These are phyloP conservation scores for Mnemiopsis leidyi DNA, from an alignment of 37 sponge, comb jelly and placozoan genomes.

Conservation along the genomic window DNA sequence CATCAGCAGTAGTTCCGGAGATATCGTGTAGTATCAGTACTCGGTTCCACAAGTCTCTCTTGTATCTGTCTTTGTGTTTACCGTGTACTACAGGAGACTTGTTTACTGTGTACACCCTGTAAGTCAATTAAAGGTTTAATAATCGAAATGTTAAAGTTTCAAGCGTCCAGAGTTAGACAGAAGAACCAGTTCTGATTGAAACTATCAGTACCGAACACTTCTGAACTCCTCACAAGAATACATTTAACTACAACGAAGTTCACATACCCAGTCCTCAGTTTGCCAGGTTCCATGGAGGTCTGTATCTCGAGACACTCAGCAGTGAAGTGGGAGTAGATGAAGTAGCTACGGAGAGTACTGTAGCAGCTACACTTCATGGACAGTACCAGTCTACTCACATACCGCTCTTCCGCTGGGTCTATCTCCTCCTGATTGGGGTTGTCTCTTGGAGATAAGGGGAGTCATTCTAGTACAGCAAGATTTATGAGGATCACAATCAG, in stretches of 20 bases:
- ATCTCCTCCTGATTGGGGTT: conserved; percentile 10
- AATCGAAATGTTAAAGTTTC: no score
- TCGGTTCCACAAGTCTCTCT: conserved; percentile 51
- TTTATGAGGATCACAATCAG: no score
- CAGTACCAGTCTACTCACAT: conserved; percentile 33
- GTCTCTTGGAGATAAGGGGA: no score
- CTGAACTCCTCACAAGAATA: no score
- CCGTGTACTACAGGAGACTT: conserved; percentile 38
- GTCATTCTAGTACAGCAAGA: no score
- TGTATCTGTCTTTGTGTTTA: conserved; percentile 57
- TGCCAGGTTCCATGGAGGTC: neutral
- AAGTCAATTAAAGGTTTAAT: no score
- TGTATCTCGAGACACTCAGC: conserved; percentile 38
- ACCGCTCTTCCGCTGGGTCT: conserved; percentile 8
- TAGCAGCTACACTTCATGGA: conserved; percentile 45
- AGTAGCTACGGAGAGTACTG: conserved; percentile 47
- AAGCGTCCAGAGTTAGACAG: no score
- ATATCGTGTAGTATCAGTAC: conserved; percentile 29
- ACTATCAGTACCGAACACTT: no score
- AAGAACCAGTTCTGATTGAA: no score
- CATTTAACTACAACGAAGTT: no score
- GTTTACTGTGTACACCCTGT: conserved; percentile 59
- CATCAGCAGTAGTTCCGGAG: conserved; percentile 61
- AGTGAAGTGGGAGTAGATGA: conserved; percentile 18
- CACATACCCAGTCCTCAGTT: conserved; percentile 35